Conservation (phyloP, 2,113 vertebrate genomes). For the Campylomormyrus numenius region DNA sequence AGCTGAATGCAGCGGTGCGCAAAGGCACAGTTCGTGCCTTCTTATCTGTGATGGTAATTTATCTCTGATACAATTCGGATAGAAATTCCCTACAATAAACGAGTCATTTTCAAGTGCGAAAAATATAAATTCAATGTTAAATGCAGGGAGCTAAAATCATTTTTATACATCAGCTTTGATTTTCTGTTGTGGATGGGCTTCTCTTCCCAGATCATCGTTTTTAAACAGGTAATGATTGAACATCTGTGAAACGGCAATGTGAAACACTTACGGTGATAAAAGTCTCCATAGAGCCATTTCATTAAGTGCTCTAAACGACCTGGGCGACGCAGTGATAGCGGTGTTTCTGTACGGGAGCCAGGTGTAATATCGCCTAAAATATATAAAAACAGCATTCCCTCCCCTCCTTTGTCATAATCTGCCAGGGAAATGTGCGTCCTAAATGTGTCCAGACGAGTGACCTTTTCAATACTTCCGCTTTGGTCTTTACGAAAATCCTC, state of each 20-base stretch:
- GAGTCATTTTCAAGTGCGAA: not conserved
- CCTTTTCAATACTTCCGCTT: not conserved
- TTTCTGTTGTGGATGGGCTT: not conserved
- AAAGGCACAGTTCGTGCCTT: not conserved
- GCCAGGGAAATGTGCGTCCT: not conserved
- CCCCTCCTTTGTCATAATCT: not conserved
- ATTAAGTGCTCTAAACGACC: slow-evolving; percentile 4
- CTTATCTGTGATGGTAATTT: not conserved
- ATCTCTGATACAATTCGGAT: not conserved
- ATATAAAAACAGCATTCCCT: not conserved
- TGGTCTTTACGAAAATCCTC: not conserved
- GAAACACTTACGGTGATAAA: slow-evolving; percentile 5
- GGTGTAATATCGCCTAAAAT: not conserved
- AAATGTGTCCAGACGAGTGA: not conserved
- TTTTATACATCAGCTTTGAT: not conserved
- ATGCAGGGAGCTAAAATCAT: not conserved
- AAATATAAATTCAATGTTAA: not conserved
- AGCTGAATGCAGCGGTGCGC: not conserved
- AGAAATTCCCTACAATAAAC: not conserved
- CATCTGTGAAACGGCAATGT: slow-evolving; percentile 2
- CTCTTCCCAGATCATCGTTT: not conserved
- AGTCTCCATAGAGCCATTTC: not conserved
- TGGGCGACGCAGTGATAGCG: not conserved
- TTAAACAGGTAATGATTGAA: not conserved
- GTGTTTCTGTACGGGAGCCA: not conserved